Evolutionary conservation across 2,113 vertebrate genomes (phyloP).

Genomic region (Laterallus jamaicensis): DNA sequence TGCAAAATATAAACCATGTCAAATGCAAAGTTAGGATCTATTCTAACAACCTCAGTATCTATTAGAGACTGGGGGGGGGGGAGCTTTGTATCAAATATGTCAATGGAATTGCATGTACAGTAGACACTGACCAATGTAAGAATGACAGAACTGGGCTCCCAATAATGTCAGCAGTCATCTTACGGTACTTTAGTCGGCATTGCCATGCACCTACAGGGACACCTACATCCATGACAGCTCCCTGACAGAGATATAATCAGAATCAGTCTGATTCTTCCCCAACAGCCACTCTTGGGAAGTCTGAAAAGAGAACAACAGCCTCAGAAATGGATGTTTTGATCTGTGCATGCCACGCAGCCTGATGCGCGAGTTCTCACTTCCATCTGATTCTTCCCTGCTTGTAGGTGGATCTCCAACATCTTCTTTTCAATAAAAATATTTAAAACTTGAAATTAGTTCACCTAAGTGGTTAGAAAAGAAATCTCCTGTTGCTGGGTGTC

Average conservation of each 20-base stretch:
- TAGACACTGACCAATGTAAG: neutral
- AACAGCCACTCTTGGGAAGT: neutral
- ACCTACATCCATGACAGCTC: neutral
- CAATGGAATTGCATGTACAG: neutral
- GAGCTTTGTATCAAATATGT: neutral
- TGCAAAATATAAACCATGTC: neutral
- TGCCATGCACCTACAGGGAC: neutral
- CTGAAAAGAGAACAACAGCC: neutral
- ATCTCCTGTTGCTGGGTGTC: neutral
- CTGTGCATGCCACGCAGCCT: neutral
- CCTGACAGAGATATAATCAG: fast-evolving
- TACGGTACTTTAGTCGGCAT: fast-evolving
- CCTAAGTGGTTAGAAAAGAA: neutral
- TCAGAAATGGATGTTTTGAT: neutral
- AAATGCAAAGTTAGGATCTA: neutral
- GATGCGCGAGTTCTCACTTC: neutral
- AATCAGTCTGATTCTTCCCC: neutral
- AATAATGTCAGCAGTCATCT: neutral
- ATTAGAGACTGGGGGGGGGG: neutral
- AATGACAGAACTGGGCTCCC: neutral
- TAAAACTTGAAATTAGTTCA: neutral
- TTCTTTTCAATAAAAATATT: neutral
- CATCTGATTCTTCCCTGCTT: neutral
- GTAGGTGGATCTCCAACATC: neutral
- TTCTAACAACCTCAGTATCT: neutral